Conservation (phyloP, 2,888 invertebrate genomes). For the Callinectes sapidus region DNA sequence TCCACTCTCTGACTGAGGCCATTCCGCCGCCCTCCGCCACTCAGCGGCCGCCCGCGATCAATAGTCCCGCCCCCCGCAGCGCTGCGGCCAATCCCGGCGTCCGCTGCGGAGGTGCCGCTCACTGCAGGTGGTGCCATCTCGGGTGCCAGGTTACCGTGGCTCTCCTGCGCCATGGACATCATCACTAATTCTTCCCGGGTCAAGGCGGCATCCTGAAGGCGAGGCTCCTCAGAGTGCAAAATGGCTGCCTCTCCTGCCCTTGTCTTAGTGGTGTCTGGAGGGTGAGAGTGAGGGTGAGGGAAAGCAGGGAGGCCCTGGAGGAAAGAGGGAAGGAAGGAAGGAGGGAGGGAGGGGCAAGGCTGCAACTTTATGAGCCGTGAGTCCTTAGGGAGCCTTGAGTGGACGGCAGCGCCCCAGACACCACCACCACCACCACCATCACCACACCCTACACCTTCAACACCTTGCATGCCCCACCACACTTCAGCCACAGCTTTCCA, state of each 20-base stretch:
- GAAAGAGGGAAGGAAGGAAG: not conserved
- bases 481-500: not conserved
- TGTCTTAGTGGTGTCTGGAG: not conserved
- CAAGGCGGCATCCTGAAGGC: constrained; percentile 30
- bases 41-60: constrained; percentile 54
- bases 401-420: not conserved
- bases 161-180: not conserved
- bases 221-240: not conserved
- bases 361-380: constrained; percentile 37
- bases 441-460: not conserved
- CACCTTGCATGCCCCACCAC: not conserved
- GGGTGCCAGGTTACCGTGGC: not conserved
- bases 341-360: not conserved
- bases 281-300: not conserved
- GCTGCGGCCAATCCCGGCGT: constrained; percentile 1
- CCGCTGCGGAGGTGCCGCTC: constrained; percentile 17
- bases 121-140: constrained; percentile 51
- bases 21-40: constrained; percentile 49
- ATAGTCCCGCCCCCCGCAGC: constrained; percentile 53
- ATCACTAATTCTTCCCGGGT: not conserved
- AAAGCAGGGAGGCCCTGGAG: not conserved
- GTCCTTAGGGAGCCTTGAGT: constrained; percentile 9
- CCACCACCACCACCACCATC: not conserved
- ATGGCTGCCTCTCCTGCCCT: not conserved
- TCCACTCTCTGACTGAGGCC: constrained; percentile 55